Evolutionary conservation across 2,888 invertebrate species (phyloP), one percentile per base, ranked within the genome.

Genomic region (Eupithecia subumbrata): DNA sequence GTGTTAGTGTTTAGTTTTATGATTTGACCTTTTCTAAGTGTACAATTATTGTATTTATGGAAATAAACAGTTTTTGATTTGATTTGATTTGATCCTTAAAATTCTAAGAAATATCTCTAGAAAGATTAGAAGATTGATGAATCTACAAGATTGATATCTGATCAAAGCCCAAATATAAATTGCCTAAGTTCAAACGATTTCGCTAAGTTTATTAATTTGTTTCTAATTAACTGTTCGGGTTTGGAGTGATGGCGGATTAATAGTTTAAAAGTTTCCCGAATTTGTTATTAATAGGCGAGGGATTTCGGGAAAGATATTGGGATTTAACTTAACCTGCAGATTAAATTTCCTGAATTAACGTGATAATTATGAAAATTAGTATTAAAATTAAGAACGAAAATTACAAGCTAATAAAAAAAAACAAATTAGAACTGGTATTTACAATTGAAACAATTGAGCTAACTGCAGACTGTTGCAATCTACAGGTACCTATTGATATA

Each of bases 121-220:
- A 40, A 8, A 22, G n/a, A 56, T 56, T 22, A 56, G 25, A n/a
- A n/a, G n/a, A n/a, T 22, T 14, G n/a, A n/a, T n/a, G n/a, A n/a
- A 12, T 5, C 25, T 14, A 25, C 25, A 60, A 60, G 60, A 60
- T 60, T 25, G 60, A 60, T 60, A 22, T 25, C 60, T 60, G 34
- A 64, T 64, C 64, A 64, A 64, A 64, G 64, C 45, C 72, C 63
- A 63, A 40, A 48, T 37, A 72, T 63, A 71, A 77, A 77, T 77
- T 75, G 73, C 71, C 37, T 18, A 77, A 75, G 68, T 76, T 74
- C 14, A 71, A 76, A 68, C 68, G 22, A 73, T 71, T 73, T 73
- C 40, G 45, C 63, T 18, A 64, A 71, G 71, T 73, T 76, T 69
- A 71, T 64, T 73, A 76, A 74, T 73, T 76, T 73, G 52, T 69